These are phyloP conservation scores for Aspidiotus destructor DNA, from an alignment of 2,888 invertebrate species.

Conservation along the genomic window DNA sequence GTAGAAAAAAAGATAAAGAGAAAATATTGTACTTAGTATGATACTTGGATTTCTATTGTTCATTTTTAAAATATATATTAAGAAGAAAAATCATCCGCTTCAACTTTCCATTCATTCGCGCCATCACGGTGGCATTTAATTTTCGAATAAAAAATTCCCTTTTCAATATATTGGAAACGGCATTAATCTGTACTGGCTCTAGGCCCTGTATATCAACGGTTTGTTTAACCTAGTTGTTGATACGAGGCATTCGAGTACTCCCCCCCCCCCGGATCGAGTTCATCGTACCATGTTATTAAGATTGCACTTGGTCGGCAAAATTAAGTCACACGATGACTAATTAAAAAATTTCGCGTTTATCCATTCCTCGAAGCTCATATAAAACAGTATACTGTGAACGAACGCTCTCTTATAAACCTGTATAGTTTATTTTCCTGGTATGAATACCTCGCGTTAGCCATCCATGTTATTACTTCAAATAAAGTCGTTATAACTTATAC, in stretches of 20 bases:
- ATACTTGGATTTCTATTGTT: conserved; percentile 15
- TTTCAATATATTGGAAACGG: too few species aligned
- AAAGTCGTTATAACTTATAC: too few species aligned
- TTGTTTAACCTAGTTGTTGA: too few species aligned
- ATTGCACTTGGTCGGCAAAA: not conserved
- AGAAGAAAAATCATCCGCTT: conserved; percentile 10
- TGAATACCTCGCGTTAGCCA: too few species aligned
- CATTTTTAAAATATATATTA: not conserved
- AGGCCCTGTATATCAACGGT: too few species aligned
- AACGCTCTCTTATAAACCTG: too few species aligned
- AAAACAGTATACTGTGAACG: not conserved
- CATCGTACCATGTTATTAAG: conserved; percentile 1
- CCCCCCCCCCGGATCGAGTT: conserved; percentile 1
- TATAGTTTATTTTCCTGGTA: too few species aligned
- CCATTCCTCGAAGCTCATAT: not conserved
- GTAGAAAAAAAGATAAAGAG: not conserved
- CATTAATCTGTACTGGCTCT: too few species aligned
- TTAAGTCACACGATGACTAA: conserved; percentile 22
- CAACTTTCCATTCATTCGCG: too few species aligned
- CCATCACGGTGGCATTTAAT: too few species aligned
- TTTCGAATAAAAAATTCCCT: too few species aligned
- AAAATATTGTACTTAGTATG: not conserved
- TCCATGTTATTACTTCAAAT: too few species aligned
- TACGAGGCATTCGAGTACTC: not conserved
- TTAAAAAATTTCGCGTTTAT: conserved; percentile 21